phyloP scores from a whole-genome alignment of 2,888 invertebrate genomes.

The Acronicta leporina region DNA sequence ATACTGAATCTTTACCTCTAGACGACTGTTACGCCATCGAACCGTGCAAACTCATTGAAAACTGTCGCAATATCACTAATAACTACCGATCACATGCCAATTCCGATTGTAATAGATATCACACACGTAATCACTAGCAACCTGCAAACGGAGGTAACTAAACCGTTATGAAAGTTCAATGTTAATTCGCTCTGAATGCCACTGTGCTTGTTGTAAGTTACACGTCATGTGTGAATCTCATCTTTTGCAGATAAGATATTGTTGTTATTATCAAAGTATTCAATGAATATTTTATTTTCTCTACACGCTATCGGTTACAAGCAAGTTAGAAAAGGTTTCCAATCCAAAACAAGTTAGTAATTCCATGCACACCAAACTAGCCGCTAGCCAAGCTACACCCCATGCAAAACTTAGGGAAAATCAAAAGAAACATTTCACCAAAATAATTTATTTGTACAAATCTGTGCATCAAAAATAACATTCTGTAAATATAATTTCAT shows the following conservation, averaged over 20 bases:
- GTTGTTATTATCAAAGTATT: slow-evolving; percentile 10
- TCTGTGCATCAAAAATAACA: slow-evolving; percentile 50
- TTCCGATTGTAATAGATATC: slow-evolving; percentile 12
- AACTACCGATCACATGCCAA: slow-evolving; percentile 25
- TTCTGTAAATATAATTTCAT: slow-evolving; percentile 50
- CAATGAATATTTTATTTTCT: slow-evolving; percentile 20
- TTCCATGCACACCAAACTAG: slow-evolving; percentile 54
- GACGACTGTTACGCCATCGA: slow-evolving; percentile 31
- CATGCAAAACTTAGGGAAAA: slow-evolving; percentile 62
- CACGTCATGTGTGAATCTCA: slow-evolving; percentile 1
- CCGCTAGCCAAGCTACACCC: slow-evolving; percentile 61
- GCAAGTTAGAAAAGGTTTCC: slow-evolving; percentile 5
- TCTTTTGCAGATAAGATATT: slow-evolving; percentile 16
- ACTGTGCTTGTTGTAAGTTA: slow-evolving; percentile 7
- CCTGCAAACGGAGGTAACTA: background rate
- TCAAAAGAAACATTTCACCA: slow-evolving; percentile 69
- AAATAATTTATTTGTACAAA: slow-evolving; percentile 65
- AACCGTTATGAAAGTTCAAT: slow-evolving; percentile 19
- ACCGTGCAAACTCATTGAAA: slow-evolving; percentile 24
- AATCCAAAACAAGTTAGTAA: slow-evolving; percentile 22
- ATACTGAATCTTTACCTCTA: slow-evolving; percentile 32
- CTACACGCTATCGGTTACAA: slow-evolving; percentile 4
- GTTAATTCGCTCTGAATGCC: slow-evolving; percentile 20
- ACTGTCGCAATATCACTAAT: slow-evolving; percentile 24
- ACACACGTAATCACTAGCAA: slow-evolving; percentile 1